Base-by-base conservation (phyloP, 2,797 vertebrate genomes). In the Megaceryle alcyon region DNA sequence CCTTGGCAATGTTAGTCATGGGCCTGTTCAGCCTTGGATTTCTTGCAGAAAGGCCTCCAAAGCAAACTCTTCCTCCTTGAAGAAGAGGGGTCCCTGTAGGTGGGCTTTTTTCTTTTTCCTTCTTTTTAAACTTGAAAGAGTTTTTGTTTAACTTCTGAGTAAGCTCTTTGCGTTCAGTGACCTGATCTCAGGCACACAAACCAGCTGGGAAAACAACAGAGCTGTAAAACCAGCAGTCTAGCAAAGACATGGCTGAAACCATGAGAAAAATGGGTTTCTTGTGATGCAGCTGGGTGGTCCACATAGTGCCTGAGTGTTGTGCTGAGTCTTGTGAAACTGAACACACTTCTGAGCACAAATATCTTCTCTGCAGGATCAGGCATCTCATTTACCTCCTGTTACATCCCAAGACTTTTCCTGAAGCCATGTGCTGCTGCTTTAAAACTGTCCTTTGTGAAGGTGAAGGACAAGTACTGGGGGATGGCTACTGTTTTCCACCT, bases 141-240 rank as follows among this genome's bases (percentile, higher is more conserved):
- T 33, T 95, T 96, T 93, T 96, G 76, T 96, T 95, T 92, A 82
- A 85, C 8, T 96, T 90, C 83, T 82, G 73, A 90, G 70, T 65
- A 68, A 94, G 56, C 53, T 56, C 68, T 95, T 90, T 95, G 92
- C 94, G 81, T 93, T 92, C 77, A 46, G 80, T 86, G 92, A 92
- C 89, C 91, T 94, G 78, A 69, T 94, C 69, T 95, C 83, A 86
- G 73, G 53, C 53, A 54, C 53, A 54, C 53, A 54, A 54, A 54
- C 49, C 97, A 97, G 96, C 97, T 97, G 96, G 96, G 92, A 97
- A 97, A 97, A 97, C 95, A 97, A 64, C 70, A 61, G 79, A 53
- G 44, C 80, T 82, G 53, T 89, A 80, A 86, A 92, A 88, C 57
- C 83, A 77, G 63, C n/a, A 82, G 49, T 65, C 25, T 78, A 73